Evolutionary conservation across 2,888 invertebrate genomes (phyloP).

Genomic region (Rhagophthalmus giganteus): DNA sequence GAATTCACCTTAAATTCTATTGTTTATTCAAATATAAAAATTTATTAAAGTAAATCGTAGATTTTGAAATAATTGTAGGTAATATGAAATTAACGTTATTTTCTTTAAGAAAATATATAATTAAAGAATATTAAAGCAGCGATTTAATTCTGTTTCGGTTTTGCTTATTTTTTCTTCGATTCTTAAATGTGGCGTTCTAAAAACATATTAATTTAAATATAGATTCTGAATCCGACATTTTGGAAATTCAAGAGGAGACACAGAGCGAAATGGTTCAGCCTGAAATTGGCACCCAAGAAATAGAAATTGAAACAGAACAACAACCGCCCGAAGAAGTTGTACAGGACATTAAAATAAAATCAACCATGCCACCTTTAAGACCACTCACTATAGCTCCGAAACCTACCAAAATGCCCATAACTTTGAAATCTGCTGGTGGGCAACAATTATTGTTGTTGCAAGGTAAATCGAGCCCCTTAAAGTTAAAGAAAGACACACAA

Average conservation of each 20-base stretch:
- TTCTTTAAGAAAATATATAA: too few relatives aligned
- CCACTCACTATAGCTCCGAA: constrained; percentile 60
- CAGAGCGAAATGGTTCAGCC: constrained; percentile 47
- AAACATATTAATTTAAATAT: constrained; percentile 1
- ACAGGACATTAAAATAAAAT: constrained; percentile 41
- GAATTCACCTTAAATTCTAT: too few relatives aligned
- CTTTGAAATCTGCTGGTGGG: constrained; percentile 49
- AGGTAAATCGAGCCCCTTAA: constrained; percentile 41
- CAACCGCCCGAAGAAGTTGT: constrained; percentile 45
- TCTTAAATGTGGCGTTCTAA: too few relatives aligned
- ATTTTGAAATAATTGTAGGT: too few relatives aligned
- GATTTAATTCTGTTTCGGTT: background rate
- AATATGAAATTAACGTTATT: background rate
- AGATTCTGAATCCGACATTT: constrained; percentile 10
- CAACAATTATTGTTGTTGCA: constrained; percentile 58
- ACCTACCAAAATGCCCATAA: constrained; percentile 50
- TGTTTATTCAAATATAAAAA: background rate
- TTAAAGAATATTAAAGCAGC: too few relatives aligned
- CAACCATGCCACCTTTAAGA: constrained; percentile 48
- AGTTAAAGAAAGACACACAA: background rate
- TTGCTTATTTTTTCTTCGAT: too few relatives aligned
- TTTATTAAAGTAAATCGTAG: too few relatives aligned
- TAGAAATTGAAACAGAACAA: constrained; percentile 49
- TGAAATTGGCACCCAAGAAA: constrained; percentile 47
- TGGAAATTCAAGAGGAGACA: constrained; percentile 26